These are phyloP conservation scores for Palaemon carinicauda DNA, from an alignment of 1,140 invertebrate genomes.

Conservation along the genomic window DNA sequence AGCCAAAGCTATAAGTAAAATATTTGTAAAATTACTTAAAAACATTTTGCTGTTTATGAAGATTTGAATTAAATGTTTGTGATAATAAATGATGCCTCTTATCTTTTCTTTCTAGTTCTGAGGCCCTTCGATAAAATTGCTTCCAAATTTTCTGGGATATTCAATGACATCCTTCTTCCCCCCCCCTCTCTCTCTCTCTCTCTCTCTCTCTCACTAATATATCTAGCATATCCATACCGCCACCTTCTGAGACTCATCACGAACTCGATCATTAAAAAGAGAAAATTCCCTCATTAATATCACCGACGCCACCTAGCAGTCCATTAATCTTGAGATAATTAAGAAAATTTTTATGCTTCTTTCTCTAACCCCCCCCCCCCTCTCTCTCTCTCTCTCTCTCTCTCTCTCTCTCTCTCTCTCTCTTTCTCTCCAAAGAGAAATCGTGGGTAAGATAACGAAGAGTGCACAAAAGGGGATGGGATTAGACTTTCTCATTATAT, in stretches of 20 bases:
- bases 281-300: no score
- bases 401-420: not conserved
- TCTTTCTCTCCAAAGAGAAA: not conserved
- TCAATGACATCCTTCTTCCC: not conserved
- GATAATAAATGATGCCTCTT: not conserved
- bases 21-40: no score
- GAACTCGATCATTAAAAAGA: not conserved
- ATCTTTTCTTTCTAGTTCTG: not conserved
- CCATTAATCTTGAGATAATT: no score
- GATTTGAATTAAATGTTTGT: no score
- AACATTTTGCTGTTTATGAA: not conserved
- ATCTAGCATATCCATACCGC: not conserved
- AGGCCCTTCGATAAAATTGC: not conserved
- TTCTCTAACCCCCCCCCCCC: not conserved
- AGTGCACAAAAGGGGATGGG: not conserved
- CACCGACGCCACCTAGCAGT: no score
- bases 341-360: not conserved
- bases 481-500: not conserved
- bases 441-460: not conserved
- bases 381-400: not conserved
- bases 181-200: not conserved
- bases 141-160: not conserved
- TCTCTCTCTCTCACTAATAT: constrained; percentile 12
- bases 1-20: no score
- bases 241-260: not conserved